Base-by-base conservation (phyloP, 2,888 invertebrate species). In the Melipona bicolor region DNA sequence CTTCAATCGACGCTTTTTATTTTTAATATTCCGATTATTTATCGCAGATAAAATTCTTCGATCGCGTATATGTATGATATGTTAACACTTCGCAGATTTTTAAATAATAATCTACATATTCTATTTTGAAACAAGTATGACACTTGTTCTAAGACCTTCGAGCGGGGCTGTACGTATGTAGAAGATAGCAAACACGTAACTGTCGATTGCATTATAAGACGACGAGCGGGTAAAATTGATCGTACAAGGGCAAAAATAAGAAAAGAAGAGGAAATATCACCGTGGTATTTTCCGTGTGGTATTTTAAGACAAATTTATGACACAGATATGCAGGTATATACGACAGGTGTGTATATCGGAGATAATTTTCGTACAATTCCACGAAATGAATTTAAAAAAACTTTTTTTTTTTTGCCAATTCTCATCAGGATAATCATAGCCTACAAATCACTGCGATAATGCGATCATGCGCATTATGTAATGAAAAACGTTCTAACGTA, bases 401-500 rank as follows among this genome's bases (percentile, higher is more conserved):
- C 19, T 5, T 27, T 64, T 59, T 27, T 2, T 6, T 64, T 59
- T 27, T 2, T 6, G 21, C 0, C 4, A 0, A 11, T 24, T 54
- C 43, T 43, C 32, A 0, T 69, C 52, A 61, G 1, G 59, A 71
- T 59, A 77, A 43, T 27, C 59, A 49, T 11, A 6, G 17, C 21
- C 49, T 32, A 19, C 21, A 50, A 69, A 52, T 74, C 32, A 17
- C 4, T n/a, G n/a, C 17, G 61, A 81, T 67, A 70, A 65, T n/a
- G n/a, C 9, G 50, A 77, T 74, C 65, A 15, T 15, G 4, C 2
- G 17, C 3, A 19, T 83, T 81, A 74, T 36, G 61, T 54, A 81
- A 81, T 52, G 11, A 17, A 27, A 64, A 49, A 17, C 9, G 15
- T 43, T 27, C 9, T 4, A 4, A 21, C 17, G 2, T 43, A 54